These are phyloP conservation scores for Drosophila setifemur DNA, from an alignment of 1,140 invertebrate genomes.

Conservation along the genomic window DNA sequence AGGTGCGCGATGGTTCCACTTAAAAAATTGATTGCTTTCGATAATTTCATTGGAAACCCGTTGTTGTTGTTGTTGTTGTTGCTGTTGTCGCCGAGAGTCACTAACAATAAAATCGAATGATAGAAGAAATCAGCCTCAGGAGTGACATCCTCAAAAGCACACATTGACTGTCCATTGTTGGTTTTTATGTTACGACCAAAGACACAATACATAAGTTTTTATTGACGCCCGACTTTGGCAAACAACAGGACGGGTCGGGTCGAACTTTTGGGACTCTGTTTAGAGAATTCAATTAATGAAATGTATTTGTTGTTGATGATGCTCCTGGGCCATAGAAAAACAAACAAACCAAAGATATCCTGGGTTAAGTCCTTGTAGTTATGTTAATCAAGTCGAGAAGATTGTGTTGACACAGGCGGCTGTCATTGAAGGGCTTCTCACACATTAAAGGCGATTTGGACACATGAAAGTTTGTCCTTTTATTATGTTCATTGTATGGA, in stretches of 20 bases:
- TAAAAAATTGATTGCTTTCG: slow-evolving; percentile 80
- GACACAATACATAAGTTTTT: slow-evolving; percentile 62
- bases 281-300: slow-evolving; percentile 67
- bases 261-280: slow-evolving; percentile 28
- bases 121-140: slow-evolving; percentile 38
- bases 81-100: slow-evolving; percentile 40
- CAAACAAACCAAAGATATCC: slow-evolving; percentile 26
- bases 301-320: slow-evolving; percentile 29
- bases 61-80: slow-evolving; percentile 32
- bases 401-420: slow-evolving; percentile 33
- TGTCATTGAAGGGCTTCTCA: slow-evolving; percentile 26
- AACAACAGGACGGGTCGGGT: too few relatives aligned
- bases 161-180: slow-evolving; percentile 61
- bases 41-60: slow-evolving; percentile 79
- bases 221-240: slow-evolving; percentile 35
- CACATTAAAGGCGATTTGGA: not conserved
- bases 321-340: too few relatives aligned
- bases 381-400: slow-evolving; percentile 48
- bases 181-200: slow-evolving; percentile 60
- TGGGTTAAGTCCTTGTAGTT: slow-evolving; percentile 21
- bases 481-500: slow-evolving; percentile 22
- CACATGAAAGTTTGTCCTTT: slow-evolving; percentile 18
- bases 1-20: slow-evolving; percentile 72
- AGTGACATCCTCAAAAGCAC: slow-evolving; percentile 34
- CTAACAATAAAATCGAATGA: slow-evolving; percentile 76